Base-by-base conservation (phyloP, 2,888 invertebrate species). In the Eristalis tenax region DNA sequence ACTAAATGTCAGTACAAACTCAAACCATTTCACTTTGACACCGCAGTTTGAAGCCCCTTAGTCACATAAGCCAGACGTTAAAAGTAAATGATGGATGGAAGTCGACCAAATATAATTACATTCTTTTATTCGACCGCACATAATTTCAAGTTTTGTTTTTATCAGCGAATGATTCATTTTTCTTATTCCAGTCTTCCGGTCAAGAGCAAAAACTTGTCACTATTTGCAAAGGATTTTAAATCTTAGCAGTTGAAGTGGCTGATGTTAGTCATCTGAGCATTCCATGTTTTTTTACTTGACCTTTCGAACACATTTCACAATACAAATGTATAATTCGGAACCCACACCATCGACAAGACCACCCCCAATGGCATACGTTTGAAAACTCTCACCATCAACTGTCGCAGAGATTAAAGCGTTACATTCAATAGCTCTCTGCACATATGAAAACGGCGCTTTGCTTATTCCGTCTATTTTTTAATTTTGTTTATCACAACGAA, bases 401-500 rank as follows among this genome's bases (percentile, higher is more conserved):
- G 73, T 73, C 26, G 1, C 13, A 1, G 11, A 18, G 40, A 38
- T n/a, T 11, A 61, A 32, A n/a, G 38, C 4, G 11, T 70, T 40
- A 10, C 40, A 59, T 43, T 50, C 73, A 73, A 64, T 23, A 56
- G 50, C 59, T 32, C 23, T 28, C 50, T 35, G n/a, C 35, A 56
- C 35, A 74, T 23, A 65, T 74, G 64, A n/a, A 28, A 64, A 23
- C 56, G 50, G 18, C 35, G 32, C 50, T 74, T 50, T 63, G 18
- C 61, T 61, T 71, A 61, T 28, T 50, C 11, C 26, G 61, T 6
- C 38, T 61, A 11, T 50, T 22, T 73, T n/a, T 59, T 32, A 32
- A 32, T 61, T 40, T 40, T 59, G 13, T 74, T 23, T 32, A 50
- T 64, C 43, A 56, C 63, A 64, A 22, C 23, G 22, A 74, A 35